Percentiles rank a stretch among this genome's conserved stretches.
phyloP scores from a whole-genome alignment of 1,140 invertebrate species.

The Acromyrmex heyeri region DNA sequence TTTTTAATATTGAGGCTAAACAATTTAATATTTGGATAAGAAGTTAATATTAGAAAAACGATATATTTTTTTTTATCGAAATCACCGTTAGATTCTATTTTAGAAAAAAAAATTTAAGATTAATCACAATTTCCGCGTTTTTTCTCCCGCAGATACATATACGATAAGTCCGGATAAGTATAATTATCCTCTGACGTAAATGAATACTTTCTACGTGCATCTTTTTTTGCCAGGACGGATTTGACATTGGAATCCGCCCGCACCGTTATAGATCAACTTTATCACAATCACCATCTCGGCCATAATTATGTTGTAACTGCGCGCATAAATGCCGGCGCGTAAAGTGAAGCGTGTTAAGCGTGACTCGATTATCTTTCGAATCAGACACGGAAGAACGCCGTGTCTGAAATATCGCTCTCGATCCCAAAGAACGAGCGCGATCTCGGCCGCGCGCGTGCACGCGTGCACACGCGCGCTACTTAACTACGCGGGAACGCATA shows the following conservation, averaged over 20 bases:
- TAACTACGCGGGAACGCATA: slow-evolving; percentile 69
- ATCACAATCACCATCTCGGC: slow-evolving; percentile 35
- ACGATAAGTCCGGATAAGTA: neutral
- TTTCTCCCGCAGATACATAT: neutral
- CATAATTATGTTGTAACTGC: slow-evolving; percentile 59
- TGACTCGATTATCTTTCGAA: slow-evolving; percentile 59
- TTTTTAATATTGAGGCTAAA: neutral
- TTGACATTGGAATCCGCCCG: slow-evolving; percentile 35
- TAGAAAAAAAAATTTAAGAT: neutral
- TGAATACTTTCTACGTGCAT: neutral
- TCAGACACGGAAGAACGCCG: slow-evolving; percentile 53
- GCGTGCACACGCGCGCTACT: slow-evolving; percentile 38
- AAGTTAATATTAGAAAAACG: neutral
- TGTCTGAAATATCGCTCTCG: slow-evolving; percentile 51
- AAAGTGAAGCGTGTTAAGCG: slow-evolving; percentile 61
- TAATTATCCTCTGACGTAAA: neutral
- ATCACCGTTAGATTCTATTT: slow-evolving; percentile 23
- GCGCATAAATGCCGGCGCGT: slow-evolving; percentile 44
- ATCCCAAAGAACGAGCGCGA: slow-evolving; percentile 19
- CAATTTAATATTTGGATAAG: neutral
- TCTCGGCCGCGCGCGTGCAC: slow-evolving; percentile 32
- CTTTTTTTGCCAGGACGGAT: neutral
- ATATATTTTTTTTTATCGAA: neutral
- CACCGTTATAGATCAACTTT: slow-evolving; percentile 17
- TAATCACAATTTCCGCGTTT: neutral